Evolutionary conservation across 2,888 invertebrate genomes (phyloP), one percentile per base, ranked within the genome.

Genomic region (Scaptomyza flava): DNA sequence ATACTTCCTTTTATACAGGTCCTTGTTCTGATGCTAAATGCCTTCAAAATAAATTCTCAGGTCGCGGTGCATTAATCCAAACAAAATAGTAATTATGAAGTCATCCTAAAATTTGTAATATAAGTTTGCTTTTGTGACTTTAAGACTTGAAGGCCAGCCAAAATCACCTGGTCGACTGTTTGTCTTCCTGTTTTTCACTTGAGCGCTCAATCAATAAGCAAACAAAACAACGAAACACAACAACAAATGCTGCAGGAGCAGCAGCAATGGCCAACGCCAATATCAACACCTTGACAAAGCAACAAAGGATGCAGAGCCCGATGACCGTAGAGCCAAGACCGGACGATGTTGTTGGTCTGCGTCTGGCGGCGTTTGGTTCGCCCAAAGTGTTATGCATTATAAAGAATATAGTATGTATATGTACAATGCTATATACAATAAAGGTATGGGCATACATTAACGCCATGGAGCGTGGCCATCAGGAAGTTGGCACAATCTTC

Each of bases 371-470:
- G 76, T 63, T 72, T 76, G 66, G 56, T 56, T 17, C 2, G 46
- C 14, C 64, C 74, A 63, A 80, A 78, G 72, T 80, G 69, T 78
- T 77, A 70, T 80, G 78, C 78, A 78, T 77, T 77, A 77, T 77
- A 68, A 68, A 75, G 71, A 79, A 76, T 17, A 41, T 17, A 17
- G 17, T 41, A 17, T 8, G 38, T 38, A 8, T 8, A 9, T 38
- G 12, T 38, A 38, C 8, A 5, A 70, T 33, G 53, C 17, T 59
- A 47, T 31, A 8, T 9, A 9, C 12, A 31, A 31, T 33, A 57
- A 41, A 51, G 46, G 68, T 47, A 50, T 58, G 77, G 72, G 66
- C 66, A 79, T 78, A 81, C 81, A 79, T 79, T 81, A 81, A 78
- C 81, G 79, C 79, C 81, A 72, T 65, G 60, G 46, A 60, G 65